Percentiles rank a stretch among this genome's conserved stretches.
phyloP scores from a whole-genome alignment of 2,797 vertebrate genomes.

The Hipposideros larvatus region DNA sequence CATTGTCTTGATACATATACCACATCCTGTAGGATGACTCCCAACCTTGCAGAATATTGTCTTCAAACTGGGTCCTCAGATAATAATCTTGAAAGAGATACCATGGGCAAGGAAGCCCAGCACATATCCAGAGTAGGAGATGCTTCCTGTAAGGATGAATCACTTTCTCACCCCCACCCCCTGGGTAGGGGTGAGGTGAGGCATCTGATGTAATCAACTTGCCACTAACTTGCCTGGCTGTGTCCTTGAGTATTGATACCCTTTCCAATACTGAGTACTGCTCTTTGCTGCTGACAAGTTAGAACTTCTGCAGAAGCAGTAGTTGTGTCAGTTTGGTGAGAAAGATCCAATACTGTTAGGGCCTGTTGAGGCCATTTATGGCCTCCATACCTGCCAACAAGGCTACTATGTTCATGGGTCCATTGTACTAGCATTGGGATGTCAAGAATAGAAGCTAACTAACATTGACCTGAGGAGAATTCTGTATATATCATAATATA shows the following conservation, averaged over 20 bases:
- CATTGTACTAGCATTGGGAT: background rate
- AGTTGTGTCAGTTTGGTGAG: background rate
- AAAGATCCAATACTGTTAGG: background rate
- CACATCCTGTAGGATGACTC: background rate
- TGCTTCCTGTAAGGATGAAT: constrained; percentile 34
- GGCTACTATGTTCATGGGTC: background rate
- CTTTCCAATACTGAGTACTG: background rate
- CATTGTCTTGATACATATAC: background rate
- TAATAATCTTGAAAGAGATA: constrained; percentile 26
- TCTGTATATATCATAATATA: background rate
- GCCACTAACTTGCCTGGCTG: background rate
- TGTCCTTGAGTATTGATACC: background rate
- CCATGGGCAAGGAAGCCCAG: background rate
- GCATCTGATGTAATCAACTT: background rate
- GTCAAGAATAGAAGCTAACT: background rate
- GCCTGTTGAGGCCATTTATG: background rate
- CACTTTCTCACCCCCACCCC: background rate
- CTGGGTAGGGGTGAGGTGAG: background rate
- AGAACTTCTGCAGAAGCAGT: constrained; percentile 9
- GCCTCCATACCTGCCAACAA: background rate
- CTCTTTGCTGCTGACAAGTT: background rate
- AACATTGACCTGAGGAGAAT: background rate
- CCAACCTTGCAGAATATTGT: background rate
- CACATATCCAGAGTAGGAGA: constrained; percentile 9
- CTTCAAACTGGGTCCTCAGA: background rate